These are phyloP conservation scores for Syrrhaptes paradoxus DNA, from an alignment of 2,113 vertebrate species.

Conservation along the genomic window DNA sequence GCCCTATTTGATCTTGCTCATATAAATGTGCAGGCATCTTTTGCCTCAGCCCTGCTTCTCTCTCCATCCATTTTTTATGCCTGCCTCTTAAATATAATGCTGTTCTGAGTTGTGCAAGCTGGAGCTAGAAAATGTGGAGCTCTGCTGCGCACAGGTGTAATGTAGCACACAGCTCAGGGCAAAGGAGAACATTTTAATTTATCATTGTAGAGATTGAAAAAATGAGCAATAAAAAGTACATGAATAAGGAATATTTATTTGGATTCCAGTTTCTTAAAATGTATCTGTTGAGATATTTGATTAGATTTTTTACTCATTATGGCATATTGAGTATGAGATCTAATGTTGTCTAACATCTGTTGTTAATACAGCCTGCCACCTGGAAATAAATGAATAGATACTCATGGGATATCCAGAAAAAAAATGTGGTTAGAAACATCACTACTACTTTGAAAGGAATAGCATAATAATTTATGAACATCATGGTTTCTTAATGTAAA, in stretches of 20 bases:
- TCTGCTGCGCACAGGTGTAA: background rate
- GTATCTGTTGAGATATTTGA: constrained; percentile 14
- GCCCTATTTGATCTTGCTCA: background rate
- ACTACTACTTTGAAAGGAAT: background rate
- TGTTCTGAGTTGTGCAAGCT: background rate
- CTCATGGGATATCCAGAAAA: background rate
- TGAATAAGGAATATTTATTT: background rate
- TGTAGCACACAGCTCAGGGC: background rate
- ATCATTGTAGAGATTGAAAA: background rate
- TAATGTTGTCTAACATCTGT: constrained; percentile 26
- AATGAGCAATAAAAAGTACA: background rate
- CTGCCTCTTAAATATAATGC: background rate
- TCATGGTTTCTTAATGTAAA: background rate
- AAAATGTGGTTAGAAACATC: background rate
- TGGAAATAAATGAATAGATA: constrained; percentile 19
- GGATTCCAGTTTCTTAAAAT: background rate
- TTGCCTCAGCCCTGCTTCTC: background rate
- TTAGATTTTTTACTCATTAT: background rate
- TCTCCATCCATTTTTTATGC: background rate
- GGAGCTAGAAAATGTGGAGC: background rate
- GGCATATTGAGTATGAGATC: background rate
- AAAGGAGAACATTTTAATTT: background rate
- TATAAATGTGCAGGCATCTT: background rate
- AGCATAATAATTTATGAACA: constrained; percentile 15
- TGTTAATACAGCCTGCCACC: constrained; percentile 27